Conservation (phyloP, 1,140 invertebrate genomes). For the Heterodera schachtii region DNA sequence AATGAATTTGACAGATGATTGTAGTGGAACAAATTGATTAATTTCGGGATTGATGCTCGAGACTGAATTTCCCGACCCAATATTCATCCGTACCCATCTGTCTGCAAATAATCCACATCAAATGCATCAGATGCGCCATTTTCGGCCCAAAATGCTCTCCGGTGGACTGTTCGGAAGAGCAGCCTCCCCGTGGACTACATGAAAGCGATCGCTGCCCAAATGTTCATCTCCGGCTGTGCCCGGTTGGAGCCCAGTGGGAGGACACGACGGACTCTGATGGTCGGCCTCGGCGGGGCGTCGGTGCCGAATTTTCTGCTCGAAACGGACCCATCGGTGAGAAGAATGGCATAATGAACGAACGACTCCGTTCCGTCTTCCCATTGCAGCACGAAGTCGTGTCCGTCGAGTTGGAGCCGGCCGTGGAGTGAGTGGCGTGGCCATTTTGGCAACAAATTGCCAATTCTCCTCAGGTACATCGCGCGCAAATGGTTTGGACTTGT, state of each 20-base stretch:
- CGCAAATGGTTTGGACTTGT: slow-evolving; percentile 22
- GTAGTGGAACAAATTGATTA: too few relatives aligned
- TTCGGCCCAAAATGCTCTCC: slow-evolving; percentile 3
- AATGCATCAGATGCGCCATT: too few relatives aligned
- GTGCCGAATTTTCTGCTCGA: slow-evolving; percentile 13
- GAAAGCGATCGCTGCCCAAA: slow-evolving; percentile 6
- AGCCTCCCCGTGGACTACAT: background rate
- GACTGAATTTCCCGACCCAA: too few relatives aligned
- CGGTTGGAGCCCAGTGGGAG: background rate
- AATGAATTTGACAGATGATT: too few relatives aligned
- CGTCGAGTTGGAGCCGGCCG: slow-evolving; percentile 21
- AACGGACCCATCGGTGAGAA: background rate
- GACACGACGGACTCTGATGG: slow-evolving; percentile 8
- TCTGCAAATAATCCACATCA: too few relatives aligned
- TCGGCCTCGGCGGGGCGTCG: slow-evolving; percentile 10
- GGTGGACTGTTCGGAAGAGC: slow-evolving; percentile 1
- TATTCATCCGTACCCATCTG: too few relatives aligned
- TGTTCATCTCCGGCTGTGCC: background rate
- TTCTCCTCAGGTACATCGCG: slow-evolving; percentile 16
- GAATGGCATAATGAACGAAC: background rate
- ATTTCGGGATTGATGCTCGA: too few relatives aligned
- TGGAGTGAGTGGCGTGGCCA: slow-evolving; percentile 10
- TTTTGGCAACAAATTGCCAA: background rate
- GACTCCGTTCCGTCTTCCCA: background rate
- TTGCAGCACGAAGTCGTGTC: slow-evolving; percentile 16